Evolutionary conservation across 2,888 invertebrate genomes (phyloP).

Genomic region (Galerucella pusilla): DNA sequence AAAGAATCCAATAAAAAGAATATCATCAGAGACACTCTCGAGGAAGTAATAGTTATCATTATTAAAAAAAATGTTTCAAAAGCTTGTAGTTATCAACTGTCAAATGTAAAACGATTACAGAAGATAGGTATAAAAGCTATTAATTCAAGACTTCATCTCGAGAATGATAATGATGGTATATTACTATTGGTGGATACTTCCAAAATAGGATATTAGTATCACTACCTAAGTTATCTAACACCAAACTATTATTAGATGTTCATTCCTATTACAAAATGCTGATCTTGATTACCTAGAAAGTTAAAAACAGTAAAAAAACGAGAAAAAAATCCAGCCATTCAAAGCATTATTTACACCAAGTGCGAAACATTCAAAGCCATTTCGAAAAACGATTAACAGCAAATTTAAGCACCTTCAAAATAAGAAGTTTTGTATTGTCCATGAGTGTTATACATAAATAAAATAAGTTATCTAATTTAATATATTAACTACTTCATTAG

Average conservation of each 20-base stretch:
- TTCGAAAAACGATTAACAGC: neutral
- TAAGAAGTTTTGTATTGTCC: neutral
- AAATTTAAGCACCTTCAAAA: neutral
- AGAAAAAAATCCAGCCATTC: conserved; percentile 11
- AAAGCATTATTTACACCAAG: conserved; percentile 10
- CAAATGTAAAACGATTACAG: too few species aligned
- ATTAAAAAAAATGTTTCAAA: neutral
- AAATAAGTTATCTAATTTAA: too few species aligned
- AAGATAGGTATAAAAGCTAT: neutral
- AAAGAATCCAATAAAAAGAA: neutral
- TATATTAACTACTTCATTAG: too few species aligned
- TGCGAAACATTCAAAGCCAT: conserved; percentile 8
- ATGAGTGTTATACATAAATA: neutral
- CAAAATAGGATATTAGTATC: conserved; percentile 32
- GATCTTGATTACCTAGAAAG: conserved; percentile 36
- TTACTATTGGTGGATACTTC: neutral
- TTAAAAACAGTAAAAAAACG: conserved; percentile 32
- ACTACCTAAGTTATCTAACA: conserved; percentile 40
- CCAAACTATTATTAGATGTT: conserved; percentile 37
- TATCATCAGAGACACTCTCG: neutral
- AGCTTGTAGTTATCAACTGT: too few species aligned
- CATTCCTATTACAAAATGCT: conserved; percentile 39
- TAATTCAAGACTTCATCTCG: neutral
- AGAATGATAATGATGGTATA: neutral
- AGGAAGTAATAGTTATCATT: neutral